Conservation (phyloP, 2,113 vertebrate species). For the Helogale parvula region DNA sequence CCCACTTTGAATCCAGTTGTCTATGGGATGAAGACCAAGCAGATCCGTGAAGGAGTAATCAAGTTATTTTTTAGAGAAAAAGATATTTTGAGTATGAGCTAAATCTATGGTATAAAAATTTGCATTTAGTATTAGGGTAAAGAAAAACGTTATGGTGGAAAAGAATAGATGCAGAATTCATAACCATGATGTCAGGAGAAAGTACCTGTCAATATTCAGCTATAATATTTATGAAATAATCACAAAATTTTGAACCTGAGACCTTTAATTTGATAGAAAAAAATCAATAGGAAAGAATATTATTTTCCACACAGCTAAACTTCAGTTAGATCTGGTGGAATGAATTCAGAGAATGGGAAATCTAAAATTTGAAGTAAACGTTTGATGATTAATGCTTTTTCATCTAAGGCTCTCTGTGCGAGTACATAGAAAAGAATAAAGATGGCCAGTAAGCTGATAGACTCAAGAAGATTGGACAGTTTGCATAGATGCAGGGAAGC, state of each 20-base stretch:
- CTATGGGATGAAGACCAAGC: conserved; percentile 79
- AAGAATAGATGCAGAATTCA: not conserved
- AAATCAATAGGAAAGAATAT: too few species aligned
- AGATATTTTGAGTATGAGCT: not conserved
- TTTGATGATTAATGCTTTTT: too few species aligned
- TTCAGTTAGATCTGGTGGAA: too few species aligned
- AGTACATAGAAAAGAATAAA: too few species aligned
- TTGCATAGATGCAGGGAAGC: not conserved
- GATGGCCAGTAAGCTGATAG: too few species aligned
- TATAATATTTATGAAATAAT: not conserved
- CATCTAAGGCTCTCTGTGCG: too few species aligned
- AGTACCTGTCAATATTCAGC: not conserved
- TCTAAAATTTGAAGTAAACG: too few species aligned
- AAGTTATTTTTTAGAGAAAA: conserved; percentile 38
- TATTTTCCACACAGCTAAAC: too few species aligned
- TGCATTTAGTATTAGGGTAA: not conserved
- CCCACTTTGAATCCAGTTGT: conserved; percentile 78
- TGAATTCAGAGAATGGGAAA: too few species aligned
- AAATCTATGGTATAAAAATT: not conserved
- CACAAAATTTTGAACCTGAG: not conserved
- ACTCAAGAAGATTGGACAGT: too few species aligned
- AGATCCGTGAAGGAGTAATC: conserved; percentile 60
- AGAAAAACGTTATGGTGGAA: not conserved
- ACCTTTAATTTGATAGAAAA: not conserved
- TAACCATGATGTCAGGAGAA: not conserved